Base-by-base conservation (phyloP, 2,113 vertebrate genomes). In the Equus quagga region DNA sequence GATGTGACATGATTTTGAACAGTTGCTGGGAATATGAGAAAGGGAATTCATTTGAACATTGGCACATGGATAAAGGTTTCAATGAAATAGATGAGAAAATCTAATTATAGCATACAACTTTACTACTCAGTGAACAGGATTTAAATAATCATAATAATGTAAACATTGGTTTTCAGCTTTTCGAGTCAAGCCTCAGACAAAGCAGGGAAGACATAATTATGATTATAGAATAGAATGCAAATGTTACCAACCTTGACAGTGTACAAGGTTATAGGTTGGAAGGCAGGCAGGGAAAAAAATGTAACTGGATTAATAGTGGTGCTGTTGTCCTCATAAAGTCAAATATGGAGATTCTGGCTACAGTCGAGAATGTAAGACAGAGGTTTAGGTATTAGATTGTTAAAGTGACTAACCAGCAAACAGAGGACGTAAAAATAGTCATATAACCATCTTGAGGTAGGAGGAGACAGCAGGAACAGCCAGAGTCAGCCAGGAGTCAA, bases 141-240 rank as follows among this genome's bases (percentile, higher is more conserved):
- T 91, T 97, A 84, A 88, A 75, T 75, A 85, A 18, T 89, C 18
- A 15, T 56, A n/a, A 41, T 56, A 49, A 28, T 94, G 15, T 62
- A 56, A 85, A 94, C 80, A 28, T 46, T 91, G 11, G 15, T 56
- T 82, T 88, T 95, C 78, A 79, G 64, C 18, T 69, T 96, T 88
- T 91, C 80, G n/a, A 75, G 56, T 75, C 44, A 92, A 28, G 88
- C 33, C 11, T 33, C 84, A 73, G 87, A 36, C 54, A 95, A 80
- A 91, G 12, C 58, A 89, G 15, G 36, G 54, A 94, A 79, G 49
- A 84, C 69, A 83, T 93, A 91, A 91, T 65, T 79, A 15, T 69
- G 26, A 84, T 88, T 93, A 80, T 10, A 62, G 65, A 75, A 56
- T 49, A 89, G 49, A 73, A 84, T 75, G 36, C 46, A 72, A 26